Percentiles rank a stretch among this genome's conserved stretches.
Conservation (phyloP, 2,797 vertebrate genomes). For the Centropyge bicolor region DNA sequence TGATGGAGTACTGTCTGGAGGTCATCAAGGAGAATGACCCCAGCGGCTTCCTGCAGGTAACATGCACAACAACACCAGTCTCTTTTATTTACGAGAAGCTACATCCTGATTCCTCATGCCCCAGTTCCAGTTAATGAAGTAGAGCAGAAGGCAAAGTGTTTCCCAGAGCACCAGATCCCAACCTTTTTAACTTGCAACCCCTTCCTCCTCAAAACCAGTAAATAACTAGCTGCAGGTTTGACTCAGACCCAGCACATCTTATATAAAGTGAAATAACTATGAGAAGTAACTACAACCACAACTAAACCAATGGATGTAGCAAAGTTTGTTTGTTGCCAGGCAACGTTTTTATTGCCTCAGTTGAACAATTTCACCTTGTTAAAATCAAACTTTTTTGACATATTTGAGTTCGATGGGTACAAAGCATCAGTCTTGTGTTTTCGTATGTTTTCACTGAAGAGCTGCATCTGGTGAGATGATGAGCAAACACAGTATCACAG, state of each 20-base stretch:
- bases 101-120: background rate
- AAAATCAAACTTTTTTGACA: background rate
- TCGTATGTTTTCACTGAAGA: background rate
- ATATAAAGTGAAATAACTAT: background rate
- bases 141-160: background rate
- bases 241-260: constrained; percentile 5
- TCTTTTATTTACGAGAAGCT: background rate
- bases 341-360: background rate
- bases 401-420: background rate
- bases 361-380: background rate
- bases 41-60: constrained; percentile 98
- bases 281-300: background rate
- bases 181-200: background rate
- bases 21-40: constrained; percentile 99
- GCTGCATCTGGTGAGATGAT: background rate
- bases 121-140: background rate
- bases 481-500: background rate
- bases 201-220: background rate
- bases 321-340: background rate
- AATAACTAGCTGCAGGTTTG: background rate
- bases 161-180: background rate
- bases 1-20: constrained; percentile 99
- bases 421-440: background rate
- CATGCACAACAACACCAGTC: background rate
- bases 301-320: background rate